These are phyloP conservation scores for Cataglyphis hispanica DNA, from an alignment of 1,140 invertebrate genomes.

Conservation along the genomic window DNA sequence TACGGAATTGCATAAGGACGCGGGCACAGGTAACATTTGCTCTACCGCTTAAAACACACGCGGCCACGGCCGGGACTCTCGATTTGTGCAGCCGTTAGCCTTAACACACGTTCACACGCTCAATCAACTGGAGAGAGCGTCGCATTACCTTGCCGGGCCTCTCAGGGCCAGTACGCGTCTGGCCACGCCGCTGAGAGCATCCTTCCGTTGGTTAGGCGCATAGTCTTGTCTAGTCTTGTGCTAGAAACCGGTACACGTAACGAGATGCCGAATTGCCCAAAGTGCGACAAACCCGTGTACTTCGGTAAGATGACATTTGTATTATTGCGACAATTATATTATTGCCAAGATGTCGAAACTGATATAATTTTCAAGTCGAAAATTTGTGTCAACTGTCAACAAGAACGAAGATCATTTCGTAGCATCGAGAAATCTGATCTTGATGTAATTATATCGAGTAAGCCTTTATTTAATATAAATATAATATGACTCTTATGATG, in stretches of 20 bases:
- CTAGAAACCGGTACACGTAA: constrained; percentile 53
- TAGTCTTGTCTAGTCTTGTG: not conserved
- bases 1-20: constrained; percentile 26
- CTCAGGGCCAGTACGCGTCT: constrained; percentile 80
- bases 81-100: constrained; percentile 33
- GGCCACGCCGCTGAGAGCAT: constrained; percentile 82
- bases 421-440: not conserved
- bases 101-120: constrained; percentile 79
- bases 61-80: constrained; percentile 44
- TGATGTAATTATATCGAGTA: not conserved
- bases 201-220: constrained; percentile 53
- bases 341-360: not conserved
- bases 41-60: constrained; percentile 25
- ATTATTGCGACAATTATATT: not conserved
- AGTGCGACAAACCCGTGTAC: constrained; percentile 88
- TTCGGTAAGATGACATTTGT: constrained; percentile 85
- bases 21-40: constrained; percentile 43
- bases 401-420: not conserved
- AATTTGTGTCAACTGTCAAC: not conserved
- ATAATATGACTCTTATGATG: too few species aligned
- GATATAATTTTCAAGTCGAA: not conserved
- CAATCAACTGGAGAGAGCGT: constrained; percentile 83
- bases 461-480: not conserved
- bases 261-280: constrained; percentile 88
- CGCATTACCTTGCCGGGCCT: constrained; percentile 81